A percentile compares a stretch with the other conserved stretches of the same genome.
Evolutionary conservation across 2,888 invertebrate species (phyloP).

Genomic region (Pachydiplax longipennis): DNA sequence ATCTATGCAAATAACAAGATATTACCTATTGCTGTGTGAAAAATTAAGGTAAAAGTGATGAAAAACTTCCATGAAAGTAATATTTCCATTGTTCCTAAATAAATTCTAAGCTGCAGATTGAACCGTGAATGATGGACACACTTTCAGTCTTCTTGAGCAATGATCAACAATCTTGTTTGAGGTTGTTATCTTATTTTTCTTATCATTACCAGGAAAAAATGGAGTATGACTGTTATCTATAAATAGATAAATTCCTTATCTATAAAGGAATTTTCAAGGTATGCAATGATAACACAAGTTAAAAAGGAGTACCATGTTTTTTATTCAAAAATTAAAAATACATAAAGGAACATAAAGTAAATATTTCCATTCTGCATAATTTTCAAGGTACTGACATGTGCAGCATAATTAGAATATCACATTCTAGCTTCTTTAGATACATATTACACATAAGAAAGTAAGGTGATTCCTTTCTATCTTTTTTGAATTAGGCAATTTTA

Average conservation of each 20-base stretch:
- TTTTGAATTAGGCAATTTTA: background rate
- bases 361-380: background rate
- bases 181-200: background rate
- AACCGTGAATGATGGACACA: too few species aligned
- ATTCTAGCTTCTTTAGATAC: background rate
- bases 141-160: too few species aligned
- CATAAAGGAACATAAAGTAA: constrained; percentile 2
- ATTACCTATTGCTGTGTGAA: too few species aligned
- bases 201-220: background rate
- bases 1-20: too few species aligned
- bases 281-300: background rate
- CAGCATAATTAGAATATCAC: background rate
- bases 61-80: too few species aligned
- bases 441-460: background rate
- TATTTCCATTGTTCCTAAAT: too few species aligned
- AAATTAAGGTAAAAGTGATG: too few species aligned
- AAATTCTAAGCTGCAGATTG: too few species aligned
- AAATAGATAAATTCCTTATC: background rate
- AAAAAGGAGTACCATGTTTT: background rate
- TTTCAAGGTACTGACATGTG: background rate
- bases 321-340: constrained; percentile 20
- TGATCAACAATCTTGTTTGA: too few species aligned
- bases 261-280: background rate
- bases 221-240: background rate
- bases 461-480: background rate